Evolutionary conservation across 2,888 invertebrate species (phyloP).

Genomic region (Drosophila multiciliata): DNA sequence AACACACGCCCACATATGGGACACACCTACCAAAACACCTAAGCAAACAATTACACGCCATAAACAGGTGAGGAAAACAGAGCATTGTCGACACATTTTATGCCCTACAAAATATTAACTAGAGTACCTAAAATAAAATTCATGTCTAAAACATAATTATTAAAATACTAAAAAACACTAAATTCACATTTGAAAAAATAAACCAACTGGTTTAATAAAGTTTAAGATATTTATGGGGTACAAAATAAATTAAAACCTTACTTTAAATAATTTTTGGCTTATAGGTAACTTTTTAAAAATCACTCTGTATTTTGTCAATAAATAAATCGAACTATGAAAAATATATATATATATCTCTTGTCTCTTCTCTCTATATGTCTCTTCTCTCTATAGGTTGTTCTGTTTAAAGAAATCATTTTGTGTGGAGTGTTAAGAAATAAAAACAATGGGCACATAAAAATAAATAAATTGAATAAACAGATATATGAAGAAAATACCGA

Average conservation of each 20-base stretch:
- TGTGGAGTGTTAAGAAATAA: constrained; percentile 8
- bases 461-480: constrained; percentile 28
- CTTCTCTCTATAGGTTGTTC: not conserved
- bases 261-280: not conserved
- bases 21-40: constrained; percentile 64
- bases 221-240: not conserved
- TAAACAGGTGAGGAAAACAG: constrained; percentile 50
- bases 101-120: constrained; percentile 21
- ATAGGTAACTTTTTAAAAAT: not conserved
- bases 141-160: not conserved
- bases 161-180: not conserved
- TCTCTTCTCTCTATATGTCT: not conserved
- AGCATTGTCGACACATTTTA: constrained; percentile 7
- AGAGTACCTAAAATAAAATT: too few species aligned
- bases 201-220: not conserved
- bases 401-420: not conserved
- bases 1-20: constrained; percentile 43
- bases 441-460: constrained; percentile 19
- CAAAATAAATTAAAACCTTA: accelerated
- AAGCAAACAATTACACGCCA: constrained; percentile 72
- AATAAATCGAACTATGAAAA: too few species aligned
- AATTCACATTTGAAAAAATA: not conserved
- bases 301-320: not conserved
- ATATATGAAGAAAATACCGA: constrained; percentile 71
- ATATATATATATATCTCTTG: too few species aligned